A percentile compares a stretch with the other conserved stretches of the same genome.
These are phyloP conservation scores for Turritopsis dohrnii DNA, from an alignment of 30 jellyfish, hydroid and myxozoan species.

Conservation along the genomic window DNA sequence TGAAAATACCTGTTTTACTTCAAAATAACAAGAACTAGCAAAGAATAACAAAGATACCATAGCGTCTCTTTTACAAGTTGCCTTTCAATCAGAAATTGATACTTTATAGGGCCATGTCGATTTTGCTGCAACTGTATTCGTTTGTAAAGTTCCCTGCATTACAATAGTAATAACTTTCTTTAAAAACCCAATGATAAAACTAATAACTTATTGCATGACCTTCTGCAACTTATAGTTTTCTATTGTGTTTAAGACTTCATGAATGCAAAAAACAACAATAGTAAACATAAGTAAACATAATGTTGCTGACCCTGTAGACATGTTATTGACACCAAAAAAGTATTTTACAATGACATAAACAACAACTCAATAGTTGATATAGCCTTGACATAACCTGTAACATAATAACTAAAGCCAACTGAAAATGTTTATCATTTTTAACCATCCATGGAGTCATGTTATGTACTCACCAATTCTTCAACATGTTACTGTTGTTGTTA, in stretches of 20 bases:
- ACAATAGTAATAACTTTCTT: neutral
- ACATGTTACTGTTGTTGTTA: constrained; percentile 5
- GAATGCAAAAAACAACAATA: too few relatives aligned
- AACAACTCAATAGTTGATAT: too few relatives aligned
- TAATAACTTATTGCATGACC: too few relatives aligned
- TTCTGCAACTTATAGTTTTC: neutral
- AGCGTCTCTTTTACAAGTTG: constrained; percentile 44
- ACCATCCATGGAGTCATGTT: neutral
- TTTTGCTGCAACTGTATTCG: neutral
- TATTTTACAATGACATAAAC: too few relatives aligned
- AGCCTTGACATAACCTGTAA: too few relatives aligned
- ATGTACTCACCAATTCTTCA: constrained; percentile 11
- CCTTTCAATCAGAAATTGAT: constrained; percentile 29
- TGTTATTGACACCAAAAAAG: too few relatives aligned
- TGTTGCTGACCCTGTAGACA: too few relatives aligned
- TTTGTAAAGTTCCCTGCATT: constrained; percentile 17
- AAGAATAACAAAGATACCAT: constrained; percentile 8
- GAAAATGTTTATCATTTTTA: too few relatives aligned
- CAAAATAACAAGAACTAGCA: neutral
- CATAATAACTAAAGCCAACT: too few relatives aligned
- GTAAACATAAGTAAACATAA: too few relatives aligned
- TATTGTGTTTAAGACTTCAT: too few relatives aligned
- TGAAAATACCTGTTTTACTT: neutral
- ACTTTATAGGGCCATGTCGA: neutral
- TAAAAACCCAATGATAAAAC: too few relatives aligned